Evolutionary conservation across 2,888 invertebrate genomes (phyloP).

Genomic region (Blastobasis lacticolella): DNA sequence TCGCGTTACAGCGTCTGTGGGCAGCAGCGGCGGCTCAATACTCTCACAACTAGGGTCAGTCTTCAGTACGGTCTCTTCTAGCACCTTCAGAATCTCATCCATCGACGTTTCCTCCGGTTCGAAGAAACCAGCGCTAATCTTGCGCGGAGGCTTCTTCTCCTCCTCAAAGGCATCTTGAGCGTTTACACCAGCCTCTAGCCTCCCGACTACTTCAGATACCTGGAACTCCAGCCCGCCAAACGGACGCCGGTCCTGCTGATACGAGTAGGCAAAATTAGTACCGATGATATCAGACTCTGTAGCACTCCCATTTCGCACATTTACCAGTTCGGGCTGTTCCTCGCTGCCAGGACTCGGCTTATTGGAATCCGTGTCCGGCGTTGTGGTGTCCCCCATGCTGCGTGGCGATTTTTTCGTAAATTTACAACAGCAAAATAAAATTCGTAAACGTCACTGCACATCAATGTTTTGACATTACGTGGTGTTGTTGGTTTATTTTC

Average conservation of each 20-base stretch:
- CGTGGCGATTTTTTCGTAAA: slow-evolving; percentile 57
- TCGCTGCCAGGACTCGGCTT: slow-evolving; percentile 42
- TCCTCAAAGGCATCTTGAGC: slow-evolving; percentile 54
- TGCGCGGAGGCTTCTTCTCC: slow-evolving; percentile 53
- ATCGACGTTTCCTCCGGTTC: slow-evolving; percentile 72
- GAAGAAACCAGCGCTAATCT: slow-evolving; percentile 69
- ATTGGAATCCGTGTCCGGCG: slow-evolving; percentile 47
- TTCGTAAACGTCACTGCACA: slow-evolving; percentile 67
- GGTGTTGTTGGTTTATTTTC: neutral
- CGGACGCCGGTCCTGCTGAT: slow-evolving; percentile 74
- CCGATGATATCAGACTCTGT: slow-evolving; percentile 7
- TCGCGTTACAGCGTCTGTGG: slow-evolving; percentile 76
- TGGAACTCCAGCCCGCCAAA: slow-evolving; percentile 80
- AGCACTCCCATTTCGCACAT: slow-evolving; percentile 1
- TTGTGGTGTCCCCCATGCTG: slow-evolving; percentile 65
- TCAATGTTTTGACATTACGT: slow-evolving; percentile 57
- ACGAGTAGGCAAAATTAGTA: slow-evolving; percentile 20
- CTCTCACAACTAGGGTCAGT: slow-evolving; percentile 78
- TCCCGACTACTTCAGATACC: slow-evolving; percentile 81
- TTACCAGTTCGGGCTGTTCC: slow-evolving; percentile 45
- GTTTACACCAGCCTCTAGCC: slow-evolving; percentile 79
- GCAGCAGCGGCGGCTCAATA: slow-evolving; percentile 73
- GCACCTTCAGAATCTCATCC: slow-evolving; percentile 75
- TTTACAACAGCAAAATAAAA: slow-evolving; percentile 55
- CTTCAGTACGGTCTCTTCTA: slow-evolving; percentile 75